Conservation (phyloP, 1,140 invertebrate genomes). For the Idris sp. region DNA sequence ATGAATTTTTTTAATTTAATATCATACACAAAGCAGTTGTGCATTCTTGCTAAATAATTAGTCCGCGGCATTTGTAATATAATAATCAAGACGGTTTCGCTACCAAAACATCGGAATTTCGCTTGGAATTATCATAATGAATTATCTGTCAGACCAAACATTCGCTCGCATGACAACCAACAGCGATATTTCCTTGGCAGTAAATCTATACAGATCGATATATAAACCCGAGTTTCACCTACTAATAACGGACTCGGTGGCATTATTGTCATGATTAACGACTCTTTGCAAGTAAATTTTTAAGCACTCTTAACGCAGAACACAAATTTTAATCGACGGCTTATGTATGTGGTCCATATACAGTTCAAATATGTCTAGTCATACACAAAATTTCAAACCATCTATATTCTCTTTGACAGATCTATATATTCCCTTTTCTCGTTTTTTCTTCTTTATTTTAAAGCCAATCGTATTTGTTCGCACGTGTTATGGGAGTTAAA, state of each 20-base stretch:
- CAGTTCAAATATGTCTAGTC: too few relatives aligned
- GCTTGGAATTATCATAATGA: conserved; percentile 34
- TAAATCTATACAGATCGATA: conserved; percentile 56
- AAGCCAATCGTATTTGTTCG: conserved; percentile 30
- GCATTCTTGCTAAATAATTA: neutral
- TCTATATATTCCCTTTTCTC: neutral
- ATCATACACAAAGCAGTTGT: too few relatives aligned
- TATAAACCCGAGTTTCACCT: conserved; percentile 36
- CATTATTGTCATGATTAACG: conserved; percentile 51
- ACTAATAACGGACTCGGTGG: conserved; percentile 37
- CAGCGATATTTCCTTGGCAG: conserved; percentile 42
- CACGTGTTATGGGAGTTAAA: conserved; percentile 45
- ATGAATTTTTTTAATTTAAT: too few relatives aligned
- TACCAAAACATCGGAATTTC: conserved; percentile 15
- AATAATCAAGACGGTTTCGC: conserved; percentile 20
- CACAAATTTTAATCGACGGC: too few relatives aligned
- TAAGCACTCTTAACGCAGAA: too few relatives aligned
- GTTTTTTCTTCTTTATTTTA: conserved; percentile 2
- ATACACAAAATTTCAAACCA: too few relatives aligned
- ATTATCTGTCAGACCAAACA: conserved; percentile 25
- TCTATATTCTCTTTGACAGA: conserved; percentile 9
- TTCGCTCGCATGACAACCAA: conserved; percentile 32
- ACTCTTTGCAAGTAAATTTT: conserved; percentile 35
- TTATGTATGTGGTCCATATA: too few relatives aligned
- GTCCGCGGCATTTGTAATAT: neutral